Conservation (phyloP, 2,888 invertebrate genomes). For the Scaeva pyrastri region DNA sequence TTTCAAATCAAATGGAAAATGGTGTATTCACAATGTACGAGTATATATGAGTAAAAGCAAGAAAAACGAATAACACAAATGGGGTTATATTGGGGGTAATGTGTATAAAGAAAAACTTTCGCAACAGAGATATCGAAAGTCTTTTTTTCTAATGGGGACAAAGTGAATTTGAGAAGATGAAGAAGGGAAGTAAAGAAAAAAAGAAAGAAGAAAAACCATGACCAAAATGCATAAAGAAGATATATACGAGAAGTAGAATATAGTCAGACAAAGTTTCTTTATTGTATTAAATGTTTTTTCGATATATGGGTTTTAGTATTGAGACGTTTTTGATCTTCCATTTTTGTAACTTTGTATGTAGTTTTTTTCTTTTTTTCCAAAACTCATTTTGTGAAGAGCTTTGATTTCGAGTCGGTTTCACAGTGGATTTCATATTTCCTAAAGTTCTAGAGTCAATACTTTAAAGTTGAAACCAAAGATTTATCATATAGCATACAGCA, state of each 20-base stretch:
- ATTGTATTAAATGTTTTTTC: conserved; percentile 61
- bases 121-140: conserved; percentile 52
- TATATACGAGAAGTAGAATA: too few relatives aligned
- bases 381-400: too few relatives aligned
- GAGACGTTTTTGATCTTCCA: too few relatives aligned
- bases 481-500: too few relatives aligned
- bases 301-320: background rate
- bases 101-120: conserved; percentile 38
- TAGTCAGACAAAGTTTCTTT: conserved; percentile 56
- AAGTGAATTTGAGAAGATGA: conserved; percentile 60
- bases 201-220: background rate
- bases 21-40: background rate
- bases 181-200: conserved; percentile 20
- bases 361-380: too few relatives aligned
- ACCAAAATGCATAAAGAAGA: conserved; percentile 11
- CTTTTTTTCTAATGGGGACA: conserved; percentile 56
- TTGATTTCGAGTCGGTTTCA: too few relatives aligned
- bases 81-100: background rate
- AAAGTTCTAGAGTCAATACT: too few relatives aligned
- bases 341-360: too few relatives aligned
- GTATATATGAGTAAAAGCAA: background rate
- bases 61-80: background rate
- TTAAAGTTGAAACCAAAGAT: too few relatives aligned
- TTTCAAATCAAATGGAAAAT: conserved; percentile 69
- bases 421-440: too few relatives aligned